Percentiles rank a stretch among this genome's conserved stretches.
phyloP scores from a whole-genome alignment of 2,888 invertebrate genomes.

The Trichopoda pennipes region DNA sequence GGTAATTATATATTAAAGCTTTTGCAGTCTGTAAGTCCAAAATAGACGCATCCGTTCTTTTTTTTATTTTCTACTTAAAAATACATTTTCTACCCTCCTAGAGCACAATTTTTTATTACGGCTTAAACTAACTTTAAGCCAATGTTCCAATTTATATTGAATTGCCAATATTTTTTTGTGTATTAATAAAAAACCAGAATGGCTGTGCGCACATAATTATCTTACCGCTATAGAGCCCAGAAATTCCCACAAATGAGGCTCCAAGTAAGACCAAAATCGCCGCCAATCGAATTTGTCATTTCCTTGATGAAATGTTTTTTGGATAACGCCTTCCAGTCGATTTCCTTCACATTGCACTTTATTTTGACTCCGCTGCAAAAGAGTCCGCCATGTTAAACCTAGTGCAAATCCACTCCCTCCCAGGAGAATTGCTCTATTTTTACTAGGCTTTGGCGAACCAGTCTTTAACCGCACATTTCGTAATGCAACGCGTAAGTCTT shows the following conservation, averaged over 20 bases:
- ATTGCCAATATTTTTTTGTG: no score
- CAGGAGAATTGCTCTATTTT: constrained; percentile 70
- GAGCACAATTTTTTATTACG: no score
- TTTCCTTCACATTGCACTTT: constrained; percentile 77
- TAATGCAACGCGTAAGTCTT: constrained; percentile 13
- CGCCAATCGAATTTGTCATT: constrained; percentile 89
- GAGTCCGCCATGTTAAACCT: constrained; percentile 73
- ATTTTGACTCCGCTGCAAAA: constrained; percentile 69
- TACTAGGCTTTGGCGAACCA: constrained; percentile 4
- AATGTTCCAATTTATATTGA: no score
- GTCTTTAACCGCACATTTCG: constrained; percentile 20
- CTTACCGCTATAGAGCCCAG: constrained; percentile 88
- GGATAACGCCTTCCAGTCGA: constrained; percentile 75
- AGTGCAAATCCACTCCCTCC: constrained; percentile 75
- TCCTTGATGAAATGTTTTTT: constrained; percentile 80
- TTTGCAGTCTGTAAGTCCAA: no score
- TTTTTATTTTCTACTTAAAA: no score
- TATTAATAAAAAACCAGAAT: neutral
- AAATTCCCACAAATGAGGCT: constrained; percentile 89
- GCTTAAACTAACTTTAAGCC: no score
- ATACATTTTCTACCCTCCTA: no score
- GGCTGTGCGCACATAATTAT: neutral
- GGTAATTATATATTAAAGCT: no score
- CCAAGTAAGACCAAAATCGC: constrained; percentile 86
- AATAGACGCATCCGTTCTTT: no score